Conservation (phyloP, 2,113 vertebrate species). For the Ceuthmochares aereus region DNA sequence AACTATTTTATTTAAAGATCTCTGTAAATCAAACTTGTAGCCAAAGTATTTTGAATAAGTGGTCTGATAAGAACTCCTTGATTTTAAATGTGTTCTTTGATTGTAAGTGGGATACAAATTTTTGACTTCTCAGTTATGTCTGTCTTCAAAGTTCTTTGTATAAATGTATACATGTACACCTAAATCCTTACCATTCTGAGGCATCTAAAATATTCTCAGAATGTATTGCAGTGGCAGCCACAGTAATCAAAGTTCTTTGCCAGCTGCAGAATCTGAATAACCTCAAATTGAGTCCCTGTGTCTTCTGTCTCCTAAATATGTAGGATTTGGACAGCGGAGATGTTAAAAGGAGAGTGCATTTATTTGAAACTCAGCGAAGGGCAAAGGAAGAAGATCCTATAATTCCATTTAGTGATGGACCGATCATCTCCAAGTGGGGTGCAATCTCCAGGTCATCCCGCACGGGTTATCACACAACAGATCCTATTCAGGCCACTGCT, state of each 20-base stretch:
- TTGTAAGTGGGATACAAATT: not conserved
- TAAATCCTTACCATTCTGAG: not conserved
- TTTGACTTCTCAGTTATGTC: not conserved
- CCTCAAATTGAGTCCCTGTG: not conserved
- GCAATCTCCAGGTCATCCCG: conserved; percentile 95
- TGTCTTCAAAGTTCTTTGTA: not conserved
- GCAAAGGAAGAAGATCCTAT: conserved; percentile 95
- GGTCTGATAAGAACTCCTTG: not conserved
- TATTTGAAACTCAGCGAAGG: conserved; percentile 88
- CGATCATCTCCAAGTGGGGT: conserved; percentile 98
- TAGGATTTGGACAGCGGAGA: conserved; percentile 87
- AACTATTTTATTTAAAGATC: not conserved
- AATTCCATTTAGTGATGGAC: conserved; percentile 95
- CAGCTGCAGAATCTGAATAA: not conserved
- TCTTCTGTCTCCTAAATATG: not conserved
- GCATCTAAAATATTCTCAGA: not conserved
- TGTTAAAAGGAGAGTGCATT: conserved; percentile 87
- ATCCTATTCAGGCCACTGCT: conserved; percentile 94
- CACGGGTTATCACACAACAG: conserved; percentile 92
- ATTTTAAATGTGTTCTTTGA: not conserved
- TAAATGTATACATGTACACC: not conserved
- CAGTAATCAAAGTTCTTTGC: not conserved
- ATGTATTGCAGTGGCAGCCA: not conserved
- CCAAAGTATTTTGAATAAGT: not conserved
- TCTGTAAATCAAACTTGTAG: not conserved